Evolutionary conservation across 2,797 vertebrate species (phyloP), one percentile per base, ranked within the genome.

Genomic region (Tympanoctomys barrerae): DNA sequence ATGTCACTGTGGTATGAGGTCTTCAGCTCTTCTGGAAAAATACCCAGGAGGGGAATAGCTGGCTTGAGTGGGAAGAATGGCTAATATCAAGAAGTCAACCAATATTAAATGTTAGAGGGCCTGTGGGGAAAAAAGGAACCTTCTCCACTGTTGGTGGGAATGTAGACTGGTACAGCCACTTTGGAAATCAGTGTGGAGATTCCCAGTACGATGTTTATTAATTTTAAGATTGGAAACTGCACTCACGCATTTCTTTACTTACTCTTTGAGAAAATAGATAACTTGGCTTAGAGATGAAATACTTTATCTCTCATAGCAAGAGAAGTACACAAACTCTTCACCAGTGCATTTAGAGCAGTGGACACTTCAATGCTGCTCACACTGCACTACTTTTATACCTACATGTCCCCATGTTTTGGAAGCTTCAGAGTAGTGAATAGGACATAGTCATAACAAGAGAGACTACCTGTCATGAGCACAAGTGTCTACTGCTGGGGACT

Each of bases 201-300:
- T 10, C 8, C 14, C 39, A 78, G 7, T 36, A 71, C 49, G 61
- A 77, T 80, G 81, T 94, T 89, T 89, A 87, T 91, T 93, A 33
- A 77, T 77, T 92, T 84, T 83, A 91, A 86, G 5, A 77, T 90
- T 75, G 42, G 14, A 10, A 54, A 31, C 26, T 85, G 24, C 57
- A 52, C 9, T 62, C 71, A n/a, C 1, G 84, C 28, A 64, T 7
- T 64, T 22, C 11, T 71, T 91, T 81, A 46, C 22, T 83, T 5
- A 94, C 2, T 64, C 42, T 7, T 73, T 28, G 18, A 46, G 31
- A 89, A 93, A 90, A 26, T 4, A 94, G 21, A 68, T 92, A 22
- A 24, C 36, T 22, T 85, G 59, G 31, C 14, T 92, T 12, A 77
- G 13, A 57, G 33, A 36, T 57, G 21, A 90, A 88, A 71, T 57